Evolutionary conservation across 2,113 vertebrate species (phyloP).

Genomic region (Takifugu flavidus): DNA sequence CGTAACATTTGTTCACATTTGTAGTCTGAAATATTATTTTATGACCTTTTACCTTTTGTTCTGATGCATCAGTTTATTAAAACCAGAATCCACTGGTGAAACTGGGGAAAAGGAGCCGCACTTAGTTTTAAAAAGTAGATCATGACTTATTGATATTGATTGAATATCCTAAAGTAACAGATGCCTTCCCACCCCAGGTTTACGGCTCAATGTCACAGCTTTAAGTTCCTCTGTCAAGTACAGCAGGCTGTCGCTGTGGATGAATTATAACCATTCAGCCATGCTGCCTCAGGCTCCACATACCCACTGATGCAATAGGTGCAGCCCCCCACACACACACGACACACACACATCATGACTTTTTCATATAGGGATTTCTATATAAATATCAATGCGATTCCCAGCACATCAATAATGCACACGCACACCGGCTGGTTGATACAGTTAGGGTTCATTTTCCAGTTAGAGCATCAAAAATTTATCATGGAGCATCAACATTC

Average conservation of each 20-base stretch:
- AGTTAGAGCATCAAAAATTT: too few relatives aligned
- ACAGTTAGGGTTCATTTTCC: too few relatives aligned
- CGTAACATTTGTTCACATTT: background rate
- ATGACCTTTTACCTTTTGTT: background rate
- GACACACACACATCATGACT: too few relatives aligned
- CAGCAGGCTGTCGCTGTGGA: constrained; percentile 6
- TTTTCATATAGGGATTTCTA: too few relatives aligned
- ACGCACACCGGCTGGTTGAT: too few relatives aligned
- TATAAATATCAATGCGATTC: too few relatives aligned
- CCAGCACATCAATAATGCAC: too few relatives aligned
- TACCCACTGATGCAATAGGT: too few relatives aligned
- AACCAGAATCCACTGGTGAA: background rate
- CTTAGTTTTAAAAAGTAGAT: background rate
- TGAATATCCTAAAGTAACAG: background rate
- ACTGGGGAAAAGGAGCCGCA: background rate
- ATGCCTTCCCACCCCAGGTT: background rate
- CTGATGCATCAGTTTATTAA: too few relatives aligned
- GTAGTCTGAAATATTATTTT: background rate
- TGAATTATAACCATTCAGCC: background rate
- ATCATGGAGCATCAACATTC: too few relatives aligned
- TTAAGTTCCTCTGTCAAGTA: background rate
- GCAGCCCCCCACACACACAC: too few relatives aligned
- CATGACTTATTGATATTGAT: background rate
- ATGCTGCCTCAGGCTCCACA: too few relatives aligned
- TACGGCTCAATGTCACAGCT: background rate